A percentile compares a stretch with the other conserved stretches of the same genome.
Evolutionary conservation across 2,113 vertebrate genomes (phyloP).

Genomic region (Callospermophilus lateralis): DNA sequence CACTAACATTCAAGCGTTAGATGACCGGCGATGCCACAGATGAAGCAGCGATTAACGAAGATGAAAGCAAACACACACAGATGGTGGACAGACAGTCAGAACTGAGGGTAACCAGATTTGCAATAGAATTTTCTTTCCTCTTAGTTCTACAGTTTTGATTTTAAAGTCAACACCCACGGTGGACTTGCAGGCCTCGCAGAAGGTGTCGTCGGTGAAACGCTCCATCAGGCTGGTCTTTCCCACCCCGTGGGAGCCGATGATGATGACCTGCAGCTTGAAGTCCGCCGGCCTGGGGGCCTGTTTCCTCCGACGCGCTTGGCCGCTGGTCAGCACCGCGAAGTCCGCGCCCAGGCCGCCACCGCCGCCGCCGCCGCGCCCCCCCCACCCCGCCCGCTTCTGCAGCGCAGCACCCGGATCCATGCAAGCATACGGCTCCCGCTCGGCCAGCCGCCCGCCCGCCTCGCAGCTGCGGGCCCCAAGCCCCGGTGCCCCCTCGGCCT

Average conservation of each 20-base stretch:
- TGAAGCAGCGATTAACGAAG: too few species aligned
- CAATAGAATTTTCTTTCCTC: too few species aligned
- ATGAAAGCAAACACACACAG: too few species aligned
- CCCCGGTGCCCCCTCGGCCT: slow-evolving; percentile 73
- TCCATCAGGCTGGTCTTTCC: slow-evolving; percentile 99
- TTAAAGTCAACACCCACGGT: too few species aligned
- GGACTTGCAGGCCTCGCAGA: slow-evolving; percentile 99
- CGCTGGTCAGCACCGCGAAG: slow-evolving; percentile 92
- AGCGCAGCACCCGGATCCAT: slow-evolving; percentile 85
- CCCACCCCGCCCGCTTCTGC: slow-evolving; percentile 81
- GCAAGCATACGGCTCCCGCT: slow-evolving; percentile 89
- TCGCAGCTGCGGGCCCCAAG: slow-evolving; percentile 69
- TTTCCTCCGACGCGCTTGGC: slow-evolving; percentile 95
- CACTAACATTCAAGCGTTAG: too few species aligned
- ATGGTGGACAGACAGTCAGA: too few species aligned
- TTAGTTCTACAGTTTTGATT: too few species aligned
- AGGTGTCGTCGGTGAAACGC: slow-evolving; percentile 98
- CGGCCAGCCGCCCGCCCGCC: slow-evolving; percentile 75
- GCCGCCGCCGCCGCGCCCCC: slow-evolving; percentile 88
- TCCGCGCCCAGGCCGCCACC: slow-evolving; percentile 90
- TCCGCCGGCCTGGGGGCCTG: slow-evolving; percentile 97
- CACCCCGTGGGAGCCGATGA: slow-evolving; percentile 97
- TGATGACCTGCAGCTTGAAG: slow-evolving; percentile 98
- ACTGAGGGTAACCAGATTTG: too few species aligned
- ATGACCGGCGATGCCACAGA: too few species aligned